Evolutionary conservation across 2,888 invertebrate species (phyloP), one percentile per base, ranked within the genome.

Genomic region (Phaedon cochleariae): DNA sequence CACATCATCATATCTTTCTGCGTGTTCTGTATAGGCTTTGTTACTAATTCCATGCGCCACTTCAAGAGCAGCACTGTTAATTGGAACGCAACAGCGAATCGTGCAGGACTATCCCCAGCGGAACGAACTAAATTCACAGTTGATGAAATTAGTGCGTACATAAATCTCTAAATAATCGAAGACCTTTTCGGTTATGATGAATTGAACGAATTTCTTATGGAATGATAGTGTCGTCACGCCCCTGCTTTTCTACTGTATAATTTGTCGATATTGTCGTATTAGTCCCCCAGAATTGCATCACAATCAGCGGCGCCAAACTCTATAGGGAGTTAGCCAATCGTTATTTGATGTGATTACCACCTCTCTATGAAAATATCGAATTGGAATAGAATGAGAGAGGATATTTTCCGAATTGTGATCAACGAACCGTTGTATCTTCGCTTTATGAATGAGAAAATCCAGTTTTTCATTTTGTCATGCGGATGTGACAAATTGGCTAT

Each of bases 301-400:
- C 73, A 75, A 76, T 76, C 76, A 73, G 58, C 67, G 71, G 71
- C 73, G 67, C 66, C 67, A 68, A 68, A 69, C 69, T 68, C 66
- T 62, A 62, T 62, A 45, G 71, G 73, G 74, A 74, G 62, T 68
- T 68, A 65, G 68, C 74, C 74, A 76, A 76, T 76, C 75, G 74
- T 73, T 71, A 73, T 70, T 73, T 74, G 74, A 75, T 73, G 73
- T 74, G 70, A 75, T 76, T 76, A 74, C 74, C 67, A 72, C 68
- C 73, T 71, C 73, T 70, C 72, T 46, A 71, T 65, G 67, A 70
- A 74, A 71, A 73, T 68, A 69, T 67, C 68, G 70, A 73, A 74
- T 74, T 72, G 72, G 70, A 69, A 69, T 48, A 69, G 66, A 69
- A 65, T 63, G 67, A 65, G 68, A 64, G 60, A 69, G 67, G 57